Percentiles rank a stretch among this genome's conserved stretches.
Conservation (phyloP, 2,888 invertebrate genomes). For the Antheraea yamamai region DNA sequence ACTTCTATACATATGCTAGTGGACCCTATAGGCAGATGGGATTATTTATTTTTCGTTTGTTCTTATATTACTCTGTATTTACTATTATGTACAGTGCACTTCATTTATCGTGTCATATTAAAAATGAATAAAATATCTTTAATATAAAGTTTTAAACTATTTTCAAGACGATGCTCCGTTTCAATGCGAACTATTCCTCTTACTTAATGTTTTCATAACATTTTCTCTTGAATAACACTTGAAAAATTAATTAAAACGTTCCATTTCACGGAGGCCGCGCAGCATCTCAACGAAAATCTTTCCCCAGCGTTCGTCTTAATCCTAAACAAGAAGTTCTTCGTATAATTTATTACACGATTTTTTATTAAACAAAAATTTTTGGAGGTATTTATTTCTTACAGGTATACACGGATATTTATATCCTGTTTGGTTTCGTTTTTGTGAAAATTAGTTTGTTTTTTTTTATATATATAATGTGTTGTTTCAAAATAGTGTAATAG, state of each 20-base stretch:
- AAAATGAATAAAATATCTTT: neutral
- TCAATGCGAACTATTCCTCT: conserved; percentile 5
- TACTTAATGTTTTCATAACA: conserved; percentile 8
- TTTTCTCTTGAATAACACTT: conserved; percentile 1
- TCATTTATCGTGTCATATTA: too few relatives aligned
- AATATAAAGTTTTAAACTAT: neutral
- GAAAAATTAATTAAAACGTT: conserved; percentile 14
- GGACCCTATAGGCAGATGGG: too few relatives aligned
- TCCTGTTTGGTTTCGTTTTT: neutral
- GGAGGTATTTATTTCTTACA: neutral
- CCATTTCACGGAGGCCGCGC: neutral
- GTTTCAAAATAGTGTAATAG: too few relatives aligned
- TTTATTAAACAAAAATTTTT: neutral
- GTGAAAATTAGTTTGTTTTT: neutral
- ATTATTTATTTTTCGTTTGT: too few relatives aligned
- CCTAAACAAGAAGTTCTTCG: neutral
- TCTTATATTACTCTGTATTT: too few relatives aligned
- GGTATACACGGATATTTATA: neutral
- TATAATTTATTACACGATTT: neutral
- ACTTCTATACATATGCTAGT: too few relatives aligned
- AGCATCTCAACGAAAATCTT: neutral
- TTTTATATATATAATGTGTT: neutral
- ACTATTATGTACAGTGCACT: too few relatives aligned
- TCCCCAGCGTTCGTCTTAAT: neutral
- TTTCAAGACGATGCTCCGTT: neutral